phyloP scores from a whole-genome alignment of 2,888 invertebrate species.

The Drosophila buzzatii region DNA sequence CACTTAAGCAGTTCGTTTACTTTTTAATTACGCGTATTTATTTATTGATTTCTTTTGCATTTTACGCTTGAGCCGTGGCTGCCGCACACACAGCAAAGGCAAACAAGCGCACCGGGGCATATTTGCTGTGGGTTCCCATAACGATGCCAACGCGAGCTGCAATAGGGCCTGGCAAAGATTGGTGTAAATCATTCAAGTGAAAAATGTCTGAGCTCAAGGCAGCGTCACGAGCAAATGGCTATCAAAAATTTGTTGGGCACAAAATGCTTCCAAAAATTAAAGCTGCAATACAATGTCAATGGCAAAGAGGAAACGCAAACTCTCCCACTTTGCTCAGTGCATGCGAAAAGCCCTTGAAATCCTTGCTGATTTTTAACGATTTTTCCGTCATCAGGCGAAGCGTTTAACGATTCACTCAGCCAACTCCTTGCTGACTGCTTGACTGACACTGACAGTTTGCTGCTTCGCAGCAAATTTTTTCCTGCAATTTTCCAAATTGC shows the following conservation, averaged over 20 bases:
- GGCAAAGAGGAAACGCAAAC: slow-evolving; percentile 5
- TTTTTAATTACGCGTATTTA: slow-evolving; percentile 43
- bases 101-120: slow-evolving; percentile 8
- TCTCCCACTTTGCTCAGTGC: background rate
- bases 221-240: slow-evolving; percentile 32
- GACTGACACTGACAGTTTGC: slow-evolving; percentile 50
- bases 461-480: slow-evolving; percentile 44
- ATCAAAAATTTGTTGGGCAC: slow-evolving; percentile 24
- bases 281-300: slow-evolving; percentile 33
- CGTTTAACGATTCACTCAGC: slow-evolving; percentile 46
- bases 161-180: slow-evolving; percentile 53
- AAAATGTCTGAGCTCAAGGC: slow-evolving; percentile 56
- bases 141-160: slow-evolving; percentile 36
- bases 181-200: slow-evolving; percentile 60
- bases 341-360: slow-evolving; percentile 41
- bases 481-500: slow-evolving; percentile 55
- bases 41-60: slow-evolving; percentile 48
- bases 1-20: slow-evolving; percentile 21
- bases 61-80: slow-evolving; percentile 19
- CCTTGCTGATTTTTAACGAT: slow-evolving; percentile 60
- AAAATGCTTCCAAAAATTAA: slow-evolving; percentile 37
- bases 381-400: slow-evolving; percentile 32
- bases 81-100: slow-evolving; percentile 7
- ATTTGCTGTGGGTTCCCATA: slow-evolving; percentile 32
- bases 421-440: slow-evolving; percentile 30